Base-by-base conservation (phyloP, 2,888 invertebrate species). In the Cyclophora albipunctata region DNA sequence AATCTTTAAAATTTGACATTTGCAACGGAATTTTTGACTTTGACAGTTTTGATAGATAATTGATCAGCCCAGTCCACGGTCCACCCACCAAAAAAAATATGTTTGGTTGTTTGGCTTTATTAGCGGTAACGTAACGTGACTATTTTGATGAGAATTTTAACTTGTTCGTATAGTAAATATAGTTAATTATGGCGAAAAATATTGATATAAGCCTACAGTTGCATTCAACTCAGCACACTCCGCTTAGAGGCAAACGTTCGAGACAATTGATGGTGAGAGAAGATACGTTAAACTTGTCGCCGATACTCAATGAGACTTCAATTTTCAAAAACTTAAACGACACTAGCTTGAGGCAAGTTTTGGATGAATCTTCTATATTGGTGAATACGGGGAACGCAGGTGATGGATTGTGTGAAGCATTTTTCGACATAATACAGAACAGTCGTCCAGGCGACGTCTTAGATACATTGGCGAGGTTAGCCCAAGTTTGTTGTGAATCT, bases 401-500 rank as follows among this genome's bases (percentile, higher is more conserved):
- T 3, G 81, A 83, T 51, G 75, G 76, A 7, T 66, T 89, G 53
- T 76, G 63, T 59, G 89, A 87, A 73, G 80, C 81, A 5, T 89
- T 86, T 60, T 89, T 83, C 64, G 88, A 89, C 65, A 82, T 88
- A 56, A 82, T 89, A 57, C 87, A 87, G 63, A 67, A 74, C 3
- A 80, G 85, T 58, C 81, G 81, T 4, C 67, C 83, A 2, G 82
- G 84, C 48, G 90, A 92, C 62, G 81, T 92, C 7, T 90, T 93
- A 62, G 91, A 91, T 52, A 91, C 91, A 1, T 71, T 93, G 49
- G 81, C 90, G 42, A 91, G 91, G 76, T 93, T 92, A 79, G 90
- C 91, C 64, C 90, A 91, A 60, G 90, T 90, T 37, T 93, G 93
- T 71, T 85, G 90, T 34, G 92, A 92, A 66, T 91, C 91, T 3